Percentiles rank a stretch among this genome's conserved stretches.
Conservation (phyloP, 1,140 invertebrate genomes). For the Acarapis woodi region DNA sequence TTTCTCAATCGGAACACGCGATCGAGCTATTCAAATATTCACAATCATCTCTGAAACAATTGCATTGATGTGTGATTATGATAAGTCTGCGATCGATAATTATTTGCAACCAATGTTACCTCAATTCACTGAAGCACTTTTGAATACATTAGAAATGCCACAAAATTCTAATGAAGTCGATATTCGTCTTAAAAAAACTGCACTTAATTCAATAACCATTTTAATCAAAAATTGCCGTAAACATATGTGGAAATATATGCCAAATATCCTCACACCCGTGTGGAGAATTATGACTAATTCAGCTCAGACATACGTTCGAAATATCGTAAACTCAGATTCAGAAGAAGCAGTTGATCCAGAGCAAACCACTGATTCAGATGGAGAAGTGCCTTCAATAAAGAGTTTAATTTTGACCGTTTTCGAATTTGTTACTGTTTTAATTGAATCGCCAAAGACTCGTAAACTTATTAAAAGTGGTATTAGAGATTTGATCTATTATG, state of each 20-base stretch:
- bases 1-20: conserved; percentile 27
- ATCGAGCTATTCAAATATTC: conserved; percentile 34
- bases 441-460: conserved; percentile 29
- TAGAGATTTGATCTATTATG: conserved; percentile 37
- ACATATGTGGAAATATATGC: conserved; percentile 29
- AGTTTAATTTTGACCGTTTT: conserved; percentile 42
- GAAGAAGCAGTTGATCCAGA: conserved; percentile 19
- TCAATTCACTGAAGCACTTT: conserved; percentile 36
- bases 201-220: conserved; percentile 21
- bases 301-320: conserved; percentile 30
- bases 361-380: conserved; percentile 22
- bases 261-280: conserved; percentile 32
- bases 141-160: conserved; percentile 27
- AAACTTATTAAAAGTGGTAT: conserved; percentile 31
- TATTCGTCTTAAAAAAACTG: conserved; percentile 35
- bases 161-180: conserved; percentile 20
- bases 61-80: conserved; percentile 24
- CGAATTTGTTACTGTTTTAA: conserved; percentile 35
- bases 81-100: conserved; percentile 19
- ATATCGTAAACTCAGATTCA: conserved; percentile 22
- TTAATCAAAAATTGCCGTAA: conserved; percentile 20
- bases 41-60: conserved; percentile 27
- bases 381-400: conserved; percentile 35
- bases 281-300: conserved; percentile 38
- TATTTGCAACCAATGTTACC: conserved; percentile 26